Evolutionary conservation across 2,888 invertebrate genomes (phyloP), one percentile per base, ranked within the genome.

Genomic region (Caenorhabditis becei): DNA sequence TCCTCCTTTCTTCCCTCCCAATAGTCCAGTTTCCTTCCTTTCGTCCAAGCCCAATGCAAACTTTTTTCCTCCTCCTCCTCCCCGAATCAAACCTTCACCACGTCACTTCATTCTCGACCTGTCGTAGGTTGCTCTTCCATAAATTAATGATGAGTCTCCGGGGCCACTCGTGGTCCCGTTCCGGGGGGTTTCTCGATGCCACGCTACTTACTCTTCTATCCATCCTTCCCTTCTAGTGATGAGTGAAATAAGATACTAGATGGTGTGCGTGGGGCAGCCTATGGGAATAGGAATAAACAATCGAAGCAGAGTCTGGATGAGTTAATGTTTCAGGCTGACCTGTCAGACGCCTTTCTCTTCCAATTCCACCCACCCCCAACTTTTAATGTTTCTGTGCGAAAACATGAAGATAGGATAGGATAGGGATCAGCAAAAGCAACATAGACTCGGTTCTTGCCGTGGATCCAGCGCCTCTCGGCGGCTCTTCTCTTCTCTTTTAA

Each of bases 171-270:
- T 58, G 59, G 58, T 59, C 49, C 67, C 23, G 24, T 37, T 53
- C 65, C 41, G 65, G n/a, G n/a, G n/a, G n/a, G n/a, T n/a, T 32
- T 44, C 44, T 53, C 44, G 24, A 18, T 23, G 23, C 16, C 26
- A 37, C 16, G 41, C 16, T 59, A 49, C 49, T 35, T 18, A 58
- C 32, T 41, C 16, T 41, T 5, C 47, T 3, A 47, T 41, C 41
- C 47, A 14, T 51, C 44, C 28, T 47, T 35, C 18, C 70, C 70
- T 61, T 51, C 62, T 16, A 54, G 62, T 51, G 28, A 70, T 65
- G 49, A 35, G 51, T 74, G 65, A 74, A 74, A 74, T 59, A 51
- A 59, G 74, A 72, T 72, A 72, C 63, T 37, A 23, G 28, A 18
- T 44, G 63, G 32, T 2, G 41, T 2, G 41, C 2, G 41, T 14